These are phyloP conservation scores for Coluber constrictor DNA, from an alignment of 2,797 vertebrate genomes.

Conservation along the genomic window DNA sequence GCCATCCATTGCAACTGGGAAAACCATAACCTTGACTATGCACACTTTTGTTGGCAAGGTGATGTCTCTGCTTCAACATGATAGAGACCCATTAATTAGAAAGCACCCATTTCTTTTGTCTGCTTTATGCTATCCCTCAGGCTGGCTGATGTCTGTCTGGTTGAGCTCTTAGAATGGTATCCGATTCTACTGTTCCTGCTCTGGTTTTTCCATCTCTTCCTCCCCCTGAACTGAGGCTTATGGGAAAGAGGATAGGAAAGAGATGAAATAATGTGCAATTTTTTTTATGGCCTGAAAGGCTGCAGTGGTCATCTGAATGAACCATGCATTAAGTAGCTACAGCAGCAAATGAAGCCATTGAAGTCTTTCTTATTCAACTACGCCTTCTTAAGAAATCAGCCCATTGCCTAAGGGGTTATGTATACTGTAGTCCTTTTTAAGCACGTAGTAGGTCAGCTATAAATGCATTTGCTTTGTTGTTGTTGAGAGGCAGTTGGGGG, in stretches of 20 bases:
- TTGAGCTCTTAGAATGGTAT: background rate
- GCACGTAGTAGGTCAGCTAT: background rate
- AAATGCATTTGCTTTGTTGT: background rate
- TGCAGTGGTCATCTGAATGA: background rate
- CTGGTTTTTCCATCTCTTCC: background rate
- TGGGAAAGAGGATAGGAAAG: background rate
- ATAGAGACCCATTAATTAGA: background rate
- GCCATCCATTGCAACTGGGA: too few relatives aligned
- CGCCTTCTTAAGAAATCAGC: background rate
- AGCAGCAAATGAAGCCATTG: background rate
- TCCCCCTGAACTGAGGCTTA: background rate
- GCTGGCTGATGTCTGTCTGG: background rate
- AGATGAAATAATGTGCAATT: background rate
- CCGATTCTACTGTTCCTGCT: background rate
- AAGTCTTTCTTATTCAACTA: background rate
- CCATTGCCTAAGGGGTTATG: background rate
- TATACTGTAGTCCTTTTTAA: background rate
- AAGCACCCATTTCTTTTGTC: background rate
- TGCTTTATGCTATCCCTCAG: background rate
- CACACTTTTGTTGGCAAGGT: too few relatives aligned
- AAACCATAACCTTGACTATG: too few relatives aligned
- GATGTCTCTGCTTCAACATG: too few relatives aligned
- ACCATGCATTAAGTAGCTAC: background rate
- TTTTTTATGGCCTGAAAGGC: background rate
- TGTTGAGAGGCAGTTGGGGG: background rate